Conservation (phyloP, 2,113 vertebrate species). For the Amia ocellicauda region DNA sequence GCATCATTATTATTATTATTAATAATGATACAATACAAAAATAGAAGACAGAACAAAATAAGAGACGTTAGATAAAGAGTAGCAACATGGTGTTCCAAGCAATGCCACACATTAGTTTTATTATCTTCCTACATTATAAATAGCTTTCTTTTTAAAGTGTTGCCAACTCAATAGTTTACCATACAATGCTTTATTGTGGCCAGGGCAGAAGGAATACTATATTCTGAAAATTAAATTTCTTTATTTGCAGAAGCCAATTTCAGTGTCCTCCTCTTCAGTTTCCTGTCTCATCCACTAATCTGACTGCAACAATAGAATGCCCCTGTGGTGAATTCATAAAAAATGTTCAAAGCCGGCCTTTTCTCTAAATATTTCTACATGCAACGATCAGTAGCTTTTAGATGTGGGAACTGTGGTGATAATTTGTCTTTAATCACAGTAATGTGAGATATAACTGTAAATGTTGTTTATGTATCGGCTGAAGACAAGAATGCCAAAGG, state of each 20-base stretch:
- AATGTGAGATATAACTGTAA: too few species aligned
- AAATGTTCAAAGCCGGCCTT: slow-evolving; percentile 31
- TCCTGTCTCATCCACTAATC: slow-evolving; percentile 20
- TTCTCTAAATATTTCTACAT: slow-evolving; percentile 43
- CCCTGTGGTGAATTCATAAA: slow-evolving; percentile 29
- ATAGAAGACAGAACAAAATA: background rate
- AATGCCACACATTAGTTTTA: slow-evolving; percentile 1
- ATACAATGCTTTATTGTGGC: slow-evolving; percentile 1
- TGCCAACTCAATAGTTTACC: background rate
- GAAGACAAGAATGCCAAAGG: too few species aligned
- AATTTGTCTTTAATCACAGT: background rate
- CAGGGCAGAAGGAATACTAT: background rate
- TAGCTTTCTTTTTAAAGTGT: background rate
- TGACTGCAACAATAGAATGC: slow-evolving; percentile 30
- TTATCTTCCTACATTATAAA: background rate
- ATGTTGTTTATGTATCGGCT: too few species aligned
- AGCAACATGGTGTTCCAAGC: background rate
- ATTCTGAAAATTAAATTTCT: too few species aligned
- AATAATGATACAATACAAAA: too few species aligned
- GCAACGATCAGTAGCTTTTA: slow-evolving; percentile 40
- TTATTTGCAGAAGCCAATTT: background rate
- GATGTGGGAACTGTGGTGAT: slow-evolving; percentile 48
- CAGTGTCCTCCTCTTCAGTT: background rate
- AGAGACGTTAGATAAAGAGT: background rate
- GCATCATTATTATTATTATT: too few species aligned